phyloP scores from a whole-genome alignment of 1,140 invertebrate genomes.

The Elymnias hypermnestra region DNA sequence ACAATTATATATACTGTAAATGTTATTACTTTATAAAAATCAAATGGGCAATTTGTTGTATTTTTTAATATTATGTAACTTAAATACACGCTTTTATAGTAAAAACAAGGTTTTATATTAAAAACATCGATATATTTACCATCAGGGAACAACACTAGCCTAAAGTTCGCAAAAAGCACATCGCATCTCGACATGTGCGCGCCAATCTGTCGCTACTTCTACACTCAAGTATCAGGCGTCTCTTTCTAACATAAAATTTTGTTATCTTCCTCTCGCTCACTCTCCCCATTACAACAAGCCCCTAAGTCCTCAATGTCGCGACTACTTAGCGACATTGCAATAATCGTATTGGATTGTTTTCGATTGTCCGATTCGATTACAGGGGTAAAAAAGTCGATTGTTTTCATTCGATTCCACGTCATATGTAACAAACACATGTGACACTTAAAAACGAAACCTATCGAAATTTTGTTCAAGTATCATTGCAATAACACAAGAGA shows the following conservation, averaged over 20 bases:
- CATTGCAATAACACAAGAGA: too few relatives aligned
- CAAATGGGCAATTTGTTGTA: too few relatives aligned
- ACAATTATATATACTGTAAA: too few relatives aligned
- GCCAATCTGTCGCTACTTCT: slow-evolving; percentile 68
- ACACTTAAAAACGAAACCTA: neutral
- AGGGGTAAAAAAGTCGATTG: slow-evolving; percentile 36
- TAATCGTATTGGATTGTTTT: slow-evolving; percentile 61
- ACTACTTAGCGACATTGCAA: slow-evolving; percentile 57
- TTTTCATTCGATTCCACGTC: slow-evolving; percentile 21
- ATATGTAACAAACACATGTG: slow-evolving; percentile 11
- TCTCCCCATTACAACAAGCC: slow-evolving; percentile 23
- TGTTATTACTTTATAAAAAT: too few relatives aligned
- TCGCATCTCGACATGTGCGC: slow-evolving; percentile 69
- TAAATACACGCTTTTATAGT: too few relatives aligned
- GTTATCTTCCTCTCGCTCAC: slow-evolving; percentile 26
- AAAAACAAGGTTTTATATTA: too few relatives aligned
- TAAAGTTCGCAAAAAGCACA: slow-evolving; percentile 64
- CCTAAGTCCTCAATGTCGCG: slow-evolving; percentile 39
- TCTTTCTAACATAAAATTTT: slow-evolving; percentile 13
- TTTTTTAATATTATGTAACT: too few relatives aligned
- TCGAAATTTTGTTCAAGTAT: too few relatives aligned
- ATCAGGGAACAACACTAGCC: slow-evolving; percentile 36
- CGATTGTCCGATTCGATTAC: slow-evolving; percentile 60
- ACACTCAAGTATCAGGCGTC: slow-evolving; percentile 36
- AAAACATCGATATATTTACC: too few relatives aligned